Conservation (phyloP, 2,113 vertebrate species). For the Phyllostomus hastatus region DNA sequence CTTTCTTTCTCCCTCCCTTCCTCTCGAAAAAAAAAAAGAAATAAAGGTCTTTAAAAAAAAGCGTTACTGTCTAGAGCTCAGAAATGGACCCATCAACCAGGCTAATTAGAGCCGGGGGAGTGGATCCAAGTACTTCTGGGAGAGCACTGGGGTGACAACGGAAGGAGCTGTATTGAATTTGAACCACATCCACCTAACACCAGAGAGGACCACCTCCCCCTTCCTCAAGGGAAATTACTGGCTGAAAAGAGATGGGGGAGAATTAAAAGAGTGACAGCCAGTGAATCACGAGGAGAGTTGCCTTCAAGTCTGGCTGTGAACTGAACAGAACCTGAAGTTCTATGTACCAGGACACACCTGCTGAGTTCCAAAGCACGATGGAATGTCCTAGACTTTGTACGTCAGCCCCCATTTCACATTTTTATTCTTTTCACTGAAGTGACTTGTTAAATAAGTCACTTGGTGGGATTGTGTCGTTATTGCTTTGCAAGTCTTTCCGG, state of each 20-base stretch:
- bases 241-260: not conserved
- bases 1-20: too few relatives aligned
- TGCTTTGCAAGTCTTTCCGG: slow-evolving; percentile 32
- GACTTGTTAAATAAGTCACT: not conserved
- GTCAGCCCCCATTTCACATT: not conserved
- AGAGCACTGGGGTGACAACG: not conserved
- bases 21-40: too few relatives aligned
- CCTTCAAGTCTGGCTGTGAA: not conserved
- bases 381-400: not conserved
- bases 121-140: not conserved
- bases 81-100: not conserved
- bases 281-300: rapidly evolving
- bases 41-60: not conserved
- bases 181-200: not conserved
- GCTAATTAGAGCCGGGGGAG: not conserved
- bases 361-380: not conserved
- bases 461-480: not conserved
- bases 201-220: not conserved
- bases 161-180: not conserved
- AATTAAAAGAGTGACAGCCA: rapidly evolving
- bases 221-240: not conserved
- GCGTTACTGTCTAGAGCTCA: not conserved
- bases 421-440: not conserved
- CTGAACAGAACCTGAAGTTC: not conserved
- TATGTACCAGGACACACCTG: not conserved